Evolutionary conservation across 2,888 invertebrate genomes (phyloP).

Genomic region (Nephrotoma flavescens): DNA sequence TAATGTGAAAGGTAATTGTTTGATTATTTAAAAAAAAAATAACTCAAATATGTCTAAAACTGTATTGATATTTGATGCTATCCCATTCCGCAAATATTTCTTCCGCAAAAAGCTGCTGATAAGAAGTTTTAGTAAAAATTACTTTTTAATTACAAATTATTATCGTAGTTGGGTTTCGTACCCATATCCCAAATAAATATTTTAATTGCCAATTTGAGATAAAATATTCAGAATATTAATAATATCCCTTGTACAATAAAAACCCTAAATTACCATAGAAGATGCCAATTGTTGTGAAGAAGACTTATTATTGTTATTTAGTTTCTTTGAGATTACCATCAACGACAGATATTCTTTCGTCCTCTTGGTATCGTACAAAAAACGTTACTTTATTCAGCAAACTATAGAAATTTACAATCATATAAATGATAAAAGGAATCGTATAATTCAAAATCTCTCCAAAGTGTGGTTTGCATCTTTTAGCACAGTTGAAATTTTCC

Average conservation of each 20-base stretch:
- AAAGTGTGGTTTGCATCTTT: not conserved
- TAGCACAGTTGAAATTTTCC: not conserved
- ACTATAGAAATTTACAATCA: not conserved
- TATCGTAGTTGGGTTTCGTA: no score
- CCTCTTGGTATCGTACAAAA: not conserved
- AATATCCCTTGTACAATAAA: not conserved
- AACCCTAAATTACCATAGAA: not conserved
- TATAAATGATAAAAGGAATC: not conserved
- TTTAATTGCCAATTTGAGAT: not conserved
- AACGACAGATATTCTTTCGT: not conserved
- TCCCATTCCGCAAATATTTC: no score
- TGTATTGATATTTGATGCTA: no score
- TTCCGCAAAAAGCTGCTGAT: no score
- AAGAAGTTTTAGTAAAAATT: no score
- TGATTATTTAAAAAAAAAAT: no score
- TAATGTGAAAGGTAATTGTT: no score
- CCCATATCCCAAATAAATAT: not conserved
- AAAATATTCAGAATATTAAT: not conserved
- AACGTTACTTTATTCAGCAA: not conserved
- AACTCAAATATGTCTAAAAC: no score
- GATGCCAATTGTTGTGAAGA: not conserved
- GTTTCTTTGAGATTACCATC: not conserved
- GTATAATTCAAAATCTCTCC: not conserved
- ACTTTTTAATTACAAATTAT: no score
- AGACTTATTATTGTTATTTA: not conserved